Evolutionary conservation across 2,797 vertebrate species (phyloP).

Genomic region (Decapterus maruadsi): DNA sequence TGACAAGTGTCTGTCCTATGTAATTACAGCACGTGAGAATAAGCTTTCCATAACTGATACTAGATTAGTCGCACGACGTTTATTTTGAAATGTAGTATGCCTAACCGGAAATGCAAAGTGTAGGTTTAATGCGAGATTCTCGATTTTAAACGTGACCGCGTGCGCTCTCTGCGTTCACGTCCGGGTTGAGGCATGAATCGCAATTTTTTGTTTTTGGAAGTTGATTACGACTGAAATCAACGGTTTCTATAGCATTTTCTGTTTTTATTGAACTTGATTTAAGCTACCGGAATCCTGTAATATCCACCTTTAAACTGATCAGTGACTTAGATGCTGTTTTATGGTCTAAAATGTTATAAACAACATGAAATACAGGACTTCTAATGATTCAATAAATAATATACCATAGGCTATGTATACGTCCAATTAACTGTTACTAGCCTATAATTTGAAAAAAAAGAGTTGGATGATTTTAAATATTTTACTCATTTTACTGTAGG

Average conservation of each 20-base stretch:
- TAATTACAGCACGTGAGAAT: background rate
- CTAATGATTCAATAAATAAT: background rate
- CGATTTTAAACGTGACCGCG: constrained; percentile 42
- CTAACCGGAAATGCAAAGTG: constrained; percentile 39
- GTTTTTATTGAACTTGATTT: background rate
- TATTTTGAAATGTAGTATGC: constrained; percentile 57
- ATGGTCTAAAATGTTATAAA: background rate
- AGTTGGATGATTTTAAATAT: too few relatives aligned
- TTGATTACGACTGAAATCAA: constrained; percentile 7
- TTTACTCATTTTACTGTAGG: too few relatives aligned
- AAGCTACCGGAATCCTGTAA: background rate
- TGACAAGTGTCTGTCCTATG: background rate
- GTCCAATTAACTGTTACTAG: too few relatives aligned
- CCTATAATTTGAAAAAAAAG: background rate
- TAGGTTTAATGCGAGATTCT: background rate
- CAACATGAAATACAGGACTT: background rate
- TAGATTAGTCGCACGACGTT: constrained; percentile 2
- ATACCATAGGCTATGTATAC: background rate
- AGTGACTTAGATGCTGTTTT: background rate
- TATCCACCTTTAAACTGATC: background rate
- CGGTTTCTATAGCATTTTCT: background rate
- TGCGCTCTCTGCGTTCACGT: constrained; percentile 55
- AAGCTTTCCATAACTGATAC: background rate
- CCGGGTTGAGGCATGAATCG: constrained; percentile 63
- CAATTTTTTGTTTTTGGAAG: constrained; percentile 33